Percentiles rank a stretch among this genome's conserved stretches.
Evolutionary conservation across 64 coral and sea anemone genomes (phyloP).

Genomic region (Porites lutea): DNA sequence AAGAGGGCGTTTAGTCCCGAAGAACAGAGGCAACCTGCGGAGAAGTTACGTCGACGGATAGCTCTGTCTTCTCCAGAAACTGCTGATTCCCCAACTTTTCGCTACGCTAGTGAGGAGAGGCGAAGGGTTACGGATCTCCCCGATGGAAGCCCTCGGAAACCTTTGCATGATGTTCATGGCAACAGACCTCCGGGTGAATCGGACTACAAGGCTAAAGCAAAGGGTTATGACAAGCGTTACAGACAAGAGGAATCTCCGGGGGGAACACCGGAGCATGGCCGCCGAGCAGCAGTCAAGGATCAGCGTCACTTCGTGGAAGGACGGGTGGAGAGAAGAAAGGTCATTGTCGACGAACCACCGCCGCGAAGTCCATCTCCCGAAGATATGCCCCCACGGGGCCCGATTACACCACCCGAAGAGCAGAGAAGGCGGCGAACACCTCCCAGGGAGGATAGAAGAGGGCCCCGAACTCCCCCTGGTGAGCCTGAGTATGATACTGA

Average conservation of each 20-base stretch:
- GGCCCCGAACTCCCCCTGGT: slow-evolving; percentile 53
- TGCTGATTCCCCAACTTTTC: neutral
- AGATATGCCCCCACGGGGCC: slow-evolving; percentile 18
- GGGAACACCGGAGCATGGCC: neutral
- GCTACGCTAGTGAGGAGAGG: neutral
- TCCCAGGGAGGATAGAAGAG: slow-evolving; percentile 27
- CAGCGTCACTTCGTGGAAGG: slow-evolving; percentile 39
- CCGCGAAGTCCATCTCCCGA: slow-evolving; percentile 52
- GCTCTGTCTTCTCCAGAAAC: slow-evolving; percentile 23
- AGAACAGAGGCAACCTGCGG: neutral
- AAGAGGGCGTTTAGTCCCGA: slow-evolving; percentile 16
- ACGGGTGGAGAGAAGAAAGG: slow-evolving; percentile 9
- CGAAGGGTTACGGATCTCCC: slow-evolving; percentile 7
- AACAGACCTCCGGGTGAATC: neutral
- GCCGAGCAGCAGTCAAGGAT: slow-evolving; percentile 9
- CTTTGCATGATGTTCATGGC: neutral
- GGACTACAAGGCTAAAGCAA: neutral
- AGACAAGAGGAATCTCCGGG: neutral
- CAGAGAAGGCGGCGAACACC: slow-evolving; percentile 10
- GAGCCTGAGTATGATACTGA: slow-evolving; percentile 38
- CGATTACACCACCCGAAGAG: slow-evolving; percentile 27
- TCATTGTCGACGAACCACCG: neutral
- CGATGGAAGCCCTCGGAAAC: slow-evolving; percentile 22
- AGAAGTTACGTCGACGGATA: slow-evolving; percentile 7
- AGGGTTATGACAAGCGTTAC: slow-evolving; percentile 17